These are phyloP conservation scores for Euschistus heros DNA, from an alignment of 1,140 invertebrate species.

Conservation along the genomic window DNA sequence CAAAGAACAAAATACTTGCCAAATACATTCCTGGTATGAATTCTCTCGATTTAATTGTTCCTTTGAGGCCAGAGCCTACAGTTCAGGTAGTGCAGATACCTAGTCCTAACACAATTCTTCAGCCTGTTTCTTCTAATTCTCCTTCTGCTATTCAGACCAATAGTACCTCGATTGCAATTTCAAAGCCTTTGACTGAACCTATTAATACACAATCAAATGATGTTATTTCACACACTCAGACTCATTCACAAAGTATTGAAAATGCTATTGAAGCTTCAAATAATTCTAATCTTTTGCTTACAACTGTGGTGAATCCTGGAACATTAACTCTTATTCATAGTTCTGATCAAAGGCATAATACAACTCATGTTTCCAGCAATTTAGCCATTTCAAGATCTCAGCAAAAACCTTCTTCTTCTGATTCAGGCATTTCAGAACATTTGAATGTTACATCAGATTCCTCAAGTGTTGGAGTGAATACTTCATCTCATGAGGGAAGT, in stretches of 20 bases:
- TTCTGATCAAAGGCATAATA: neutral
- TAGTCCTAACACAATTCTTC: constrained; percentile 11
- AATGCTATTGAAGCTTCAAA: constrained; percentile 5
- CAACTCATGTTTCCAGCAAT: neutral
- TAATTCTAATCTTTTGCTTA: constrained; percentile 9
- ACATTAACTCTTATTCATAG: neutral
- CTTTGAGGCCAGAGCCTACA: constrained; percentile 40
- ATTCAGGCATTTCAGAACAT: constrained; percentile 8
- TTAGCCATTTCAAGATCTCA: neutral
- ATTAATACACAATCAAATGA: constrained; percentile 17
- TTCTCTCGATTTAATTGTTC: constrained; percentile 44
- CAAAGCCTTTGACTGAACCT: constrained; percentile 1
- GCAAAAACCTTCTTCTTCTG: constrained; percentile 2
- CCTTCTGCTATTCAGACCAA: constrained; percentile 12
- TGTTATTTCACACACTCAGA: constrained; percentile 8
- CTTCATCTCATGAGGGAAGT: constrained; percentile 22
- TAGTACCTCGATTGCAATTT: neutral
- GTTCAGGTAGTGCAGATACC: constrained; percentile 50
- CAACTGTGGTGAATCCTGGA: constrained; percentile 4
- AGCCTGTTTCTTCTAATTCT: constrained; percentile 18
- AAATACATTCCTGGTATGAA: constrained; percentile 42
- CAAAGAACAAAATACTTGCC: constrained; percentile 36
- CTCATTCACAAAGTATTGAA: constrained; percentile 14
- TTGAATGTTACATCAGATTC: constrained; percentile 10
- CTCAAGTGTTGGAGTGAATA: neutral